Base-by-base conservation (phyloP, 1,140 invertebrate genomes). In the Campoletis sonorensis region DNA sequence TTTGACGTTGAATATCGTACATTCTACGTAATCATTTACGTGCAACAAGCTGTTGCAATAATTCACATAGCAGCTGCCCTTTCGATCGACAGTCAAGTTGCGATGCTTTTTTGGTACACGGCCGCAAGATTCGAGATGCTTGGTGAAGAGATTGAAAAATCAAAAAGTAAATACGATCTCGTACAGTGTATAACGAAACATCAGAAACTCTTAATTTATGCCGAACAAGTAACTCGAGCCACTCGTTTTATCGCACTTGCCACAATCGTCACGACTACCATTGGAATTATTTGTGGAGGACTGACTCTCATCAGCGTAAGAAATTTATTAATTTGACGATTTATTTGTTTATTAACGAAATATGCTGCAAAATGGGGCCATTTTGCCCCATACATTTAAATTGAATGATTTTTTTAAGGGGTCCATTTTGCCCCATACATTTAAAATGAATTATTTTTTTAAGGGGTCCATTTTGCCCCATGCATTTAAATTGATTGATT, bases 121-220 rank as follows among this genome's bases (percentile, higher is more conserved):
- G 37, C 64, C 18, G 83, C 84, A 0, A 84, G 76, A 23, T 88
- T 86, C 54, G 83, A 85, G 37, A 85, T 84, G 15, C 71, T 87
- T 2, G 72, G 81, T 1, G 21, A 76, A 8, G 33, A 81, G 13
- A 77, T 86, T 61, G 18, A 75, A 61, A 54, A 79, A 7, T 73
- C 45, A 1, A 77, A 61, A 7, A 80, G 45, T 37, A 68, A 82
- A 1, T 1, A 70, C 10, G 81, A 85, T 7, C 37, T 87, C 7
- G 81, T 18, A 23, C 0, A 1, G 0, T 78, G 79, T 18, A 82
- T 87, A 4, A 64, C 58, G 71, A 67, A 81, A 30, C 82, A 87
- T 80, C 81, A 82, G 16, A 58, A 27, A 61, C 21, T 54, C 5
- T 61, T 77, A 27, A 83, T 81, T 45, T 86, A 85, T 49, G 79